A percentile compares a stretch with the other conserved stretches of the same genome.
These are phyloP conservation scores for Cyclophora albipunctata DNA, from an alignment of 2,888 invertebrate genomes.

Conservation along the genomic window DNA sequence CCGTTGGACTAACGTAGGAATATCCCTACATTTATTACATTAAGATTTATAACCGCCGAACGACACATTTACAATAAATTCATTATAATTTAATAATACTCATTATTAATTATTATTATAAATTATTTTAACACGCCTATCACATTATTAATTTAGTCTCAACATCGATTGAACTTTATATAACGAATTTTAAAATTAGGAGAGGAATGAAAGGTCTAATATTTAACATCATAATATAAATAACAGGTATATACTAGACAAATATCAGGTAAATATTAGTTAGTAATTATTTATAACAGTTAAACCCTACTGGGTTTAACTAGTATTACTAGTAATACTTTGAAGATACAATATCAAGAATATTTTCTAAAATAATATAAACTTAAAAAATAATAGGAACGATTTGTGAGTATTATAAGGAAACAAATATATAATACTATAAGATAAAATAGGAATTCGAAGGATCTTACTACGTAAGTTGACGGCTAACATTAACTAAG, in stretches of 20 bases:
- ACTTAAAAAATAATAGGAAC: too few relatives aligned
- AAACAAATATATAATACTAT: too few relatives aligned
- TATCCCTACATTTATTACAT: conserved; percentile 33
- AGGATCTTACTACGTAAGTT: too few relatives aligned
- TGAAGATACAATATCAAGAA: too few relatives aligned
- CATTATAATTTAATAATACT: conserved; percentile 12
- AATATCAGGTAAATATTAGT: too few relatives aligned
- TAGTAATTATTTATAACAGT: too few relatives aligned
- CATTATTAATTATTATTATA: conserved; percentile 20
- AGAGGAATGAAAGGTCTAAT: neutral
- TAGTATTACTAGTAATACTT: too few relatives aligned
- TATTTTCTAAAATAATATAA: too few relatives aligned
- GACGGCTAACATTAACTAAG: too few relatives aligned
- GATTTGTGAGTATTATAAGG: too few relatives aligned
- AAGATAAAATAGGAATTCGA: too few relatives aligned
- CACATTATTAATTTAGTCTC: conserved; percentile 53
- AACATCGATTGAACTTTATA: conserved; percentile 49
- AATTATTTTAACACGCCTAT: conserved; percentile 50
- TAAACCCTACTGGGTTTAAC: too few relatives aligned
- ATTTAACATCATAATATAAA: neutral
- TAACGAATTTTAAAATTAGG: conserved; percentile 24
- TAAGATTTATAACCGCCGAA: conserved; percentile 21
- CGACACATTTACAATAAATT: conserved; percentile 31
- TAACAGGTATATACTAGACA: neutral
- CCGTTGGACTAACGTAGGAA: conserved; percentile 43